These are phyloP conservation scores for Mnemiopsis leidyi DNA, from an alignment of 37 sponge, comb jelly and placozoan species.

Conservation along the genomic window DNA sequence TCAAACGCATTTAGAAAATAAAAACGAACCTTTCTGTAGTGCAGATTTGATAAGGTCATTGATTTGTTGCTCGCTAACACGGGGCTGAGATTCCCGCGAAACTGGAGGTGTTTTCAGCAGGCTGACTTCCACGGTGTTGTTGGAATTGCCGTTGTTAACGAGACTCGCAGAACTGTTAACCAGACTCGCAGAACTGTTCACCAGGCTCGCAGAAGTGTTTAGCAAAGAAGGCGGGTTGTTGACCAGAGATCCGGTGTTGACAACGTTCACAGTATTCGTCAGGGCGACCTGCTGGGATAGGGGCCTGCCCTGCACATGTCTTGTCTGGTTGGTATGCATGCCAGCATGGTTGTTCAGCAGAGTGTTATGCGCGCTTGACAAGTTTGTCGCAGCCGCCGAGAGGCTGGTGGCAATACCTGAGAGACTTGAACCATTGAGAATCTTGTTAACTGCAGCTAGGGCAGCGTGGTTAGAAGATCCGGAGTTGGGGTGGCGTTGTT, in stretches of 20 bases:
- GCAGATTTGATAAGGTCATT: not conserved
- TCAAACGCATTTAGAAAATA: too few relatives aligned
- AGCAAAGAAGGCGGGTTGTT: not conserved
- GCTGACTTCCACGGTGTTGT: not conserved
- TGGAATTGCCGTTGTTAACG: not conserved
- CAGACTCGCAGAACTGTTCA: not conserved
- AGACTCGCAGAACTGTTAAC: not conserved
- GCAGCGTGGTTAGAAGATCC: not conserved
- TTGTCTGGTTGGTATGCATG: not conserved
- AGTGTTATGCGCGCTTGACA: not conserved
- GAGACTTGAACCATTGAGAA: not conserved
- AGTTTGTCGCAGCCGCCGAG: not conserved
- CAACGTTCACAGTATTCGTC: not conserved
- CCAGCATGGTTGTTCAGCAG: not conserved
- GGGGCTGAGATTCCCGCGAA: not conserved
- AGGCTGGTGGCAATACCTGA: not conserved
- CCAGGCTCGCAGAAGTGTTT: not conserved
- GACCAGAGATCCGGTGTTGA: not conserved
- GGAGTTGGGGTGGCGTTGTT: not conserved
- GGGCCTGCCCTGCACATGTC: not conserved
- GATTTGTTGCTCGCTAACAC: not conserved
- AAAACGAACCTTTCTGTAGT: not conserved
- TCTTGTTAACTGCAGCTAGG: not conserved
- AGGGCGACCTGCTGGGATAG: not conserved
- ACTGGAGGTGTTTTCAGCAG: not conserved